A percentile compares a stretch with the other conserved stretches of the same genome.
These are phyloP conservation scores for Neostethus bicornis DNA, from an alignment of 2,797 vertebrate genomes.

Conservation along the genomic window DNA sequence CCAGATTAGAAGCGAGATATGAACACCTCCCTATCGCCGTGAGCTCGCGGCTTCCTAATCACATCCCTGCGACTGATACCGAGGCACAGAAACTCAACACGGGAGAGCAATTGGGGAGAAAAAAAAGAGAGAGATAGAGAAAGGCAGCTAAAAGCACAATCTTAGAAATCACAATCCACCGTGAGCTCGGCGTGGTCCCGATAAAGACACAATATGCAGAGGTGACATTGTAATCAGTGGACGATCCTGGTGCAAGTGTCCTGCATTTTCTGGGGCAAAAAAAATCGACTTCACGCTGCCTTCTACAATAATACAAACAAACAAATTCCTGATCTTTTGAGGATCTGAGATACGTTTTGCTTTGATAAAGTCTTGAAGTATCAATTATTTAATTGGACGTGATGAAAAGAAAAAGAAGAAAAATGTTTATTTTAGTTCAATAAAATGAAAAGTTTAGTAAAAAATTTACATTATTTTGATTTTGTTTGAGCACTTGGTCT, in stretches of 20 bases:
- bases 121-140: slow-evolving; percentile 23
- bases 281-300: too few relatives aligned
- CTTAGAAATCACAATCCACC: slow-evolving; percentile 53
- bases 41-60: slow-evolving; percentile 58
- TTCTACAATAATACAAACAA: too few relatives aligned
- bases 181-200: slow-evolving; percentile 29
- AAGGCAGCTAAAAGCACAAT: slow-evolving; percentile 44
- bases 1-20: slow-evolving; percentile 62
- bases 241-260: slow-evolving; percentile 26
- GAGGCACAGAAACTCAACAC: slow-evolving; percentile 45
- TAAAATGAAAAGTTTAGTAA: too few relatives aligned
- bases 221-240: slow-evolving; percentile 63
- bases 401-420: too few relatives aligned
- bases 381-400: too few relatives aligned
- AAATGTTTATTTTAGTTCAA: too few relatives aligned
- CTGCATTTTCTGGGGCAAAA: slow-evolving; percentile 20
- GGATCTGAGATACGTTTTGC: too few relatives aligned
- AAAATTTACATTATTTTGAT: too few relatives aligned
- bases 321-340: too few relatives aligned
- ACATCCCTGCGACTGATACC: slow-evolving; percentile 59
- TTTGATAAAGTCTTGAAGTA: too few relatives aligned
- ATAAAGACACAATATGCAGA: slow-evolving; percentile 48
- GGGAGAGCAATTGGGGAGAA: slow-evolving; percentile 41
- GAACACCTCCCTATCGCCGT: slow-evolving; percentile 57
- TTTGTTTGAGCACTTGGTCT: too few relatives aligned